These are phyloP conservation scores for Panopea generosa DNA, from an alignment of 2,888 invertebrate species.

Conservation along the genomic window DNA sequence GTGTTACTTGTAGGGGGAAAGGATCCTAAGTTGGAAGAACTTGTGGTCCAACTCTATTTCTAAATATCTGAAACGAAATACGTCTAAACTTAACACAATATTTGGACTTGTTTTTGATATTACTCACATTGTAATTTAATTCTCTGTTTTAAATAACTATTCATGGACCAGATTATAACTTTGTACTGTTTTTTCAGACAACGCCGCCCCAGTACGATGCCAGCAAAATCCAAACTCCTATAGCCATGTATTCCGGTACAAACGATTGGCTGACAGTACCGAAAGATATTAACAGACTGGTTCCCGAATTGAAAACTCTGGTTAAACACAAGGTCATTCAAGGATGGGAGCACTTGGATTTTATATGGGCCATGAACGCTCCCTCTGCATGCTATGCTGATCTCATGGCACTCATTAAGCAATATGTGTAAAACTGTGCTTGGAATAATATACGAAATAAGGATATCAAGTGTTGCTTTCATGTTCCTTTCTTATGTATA, in stretches of 20 bases:
- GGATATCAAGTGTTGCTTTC: too few species aligned
- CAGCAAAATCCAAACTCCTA: conserved; percentile 58
- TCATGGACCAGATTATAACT: too few species aligned
- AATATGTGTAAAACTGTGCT: not conserved
- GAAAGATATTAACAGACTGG: conserved; percentile 27
- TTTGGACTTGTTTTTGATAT: too few species aligned
- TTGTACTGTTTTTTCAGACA: conserved; percentile 62
- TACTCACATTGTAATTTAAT: too few species aligned
- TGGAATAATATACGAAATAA: not conserved
- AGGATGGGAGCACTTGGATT: conserved; percentile 85
- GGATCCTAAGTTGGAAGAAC: too few species aligned
- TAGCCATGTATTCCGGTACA: conserved; percentile 60
- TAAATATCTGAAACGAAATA: too few species aligned
- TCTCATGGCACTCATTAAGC: conserved; percentile 65
- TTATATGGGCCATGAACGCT: conserved; percentile 85
- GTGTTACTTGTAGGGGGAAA: too few species aligned
- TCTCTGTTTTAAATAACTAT: too few species aligned
- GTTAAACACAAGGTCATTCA: conserved; percentile 35
- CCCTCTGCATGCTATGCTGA: conserved; percentile 80
- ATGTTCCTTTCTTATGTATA: too few species aligned
- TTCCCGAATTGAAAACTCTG: conserved; percentile 29
- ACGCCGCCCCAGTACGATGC: conserved; percentile 67
- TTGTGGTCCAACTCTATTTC: too few species aligned
- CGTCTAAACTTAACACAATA: too few species aligned
- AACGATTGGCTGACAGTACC: conserved; percentile 71